phyloP scores from a whole-genome alignment of 1,140 invertebrate genomes.

The Zaprionus taronus region DNA sequence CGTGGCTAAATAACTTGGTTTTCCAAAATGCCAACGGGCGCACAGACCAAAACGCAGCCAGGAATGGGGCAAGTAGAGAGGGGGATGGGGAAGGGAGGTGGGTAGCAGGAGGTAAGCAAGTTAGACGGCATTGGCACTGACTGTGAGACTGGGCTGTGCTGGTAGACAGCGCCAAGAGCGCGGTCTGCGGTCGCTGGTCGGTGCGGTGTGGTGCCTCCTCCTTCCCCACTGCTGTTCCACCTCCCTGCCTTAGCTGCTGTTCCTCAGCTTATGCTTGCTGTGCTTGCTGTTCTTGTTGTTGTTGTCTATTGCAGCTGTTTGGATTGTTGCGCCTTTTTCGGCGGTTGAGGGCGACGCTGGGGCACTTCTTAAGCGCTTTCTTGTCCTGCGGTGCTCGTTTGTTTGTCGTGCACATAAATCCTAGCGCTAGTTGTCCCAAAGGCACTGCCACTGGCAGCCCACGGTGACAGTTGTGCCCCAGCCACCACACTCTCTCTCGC shows the following conservation, averaged over 20 bases:
- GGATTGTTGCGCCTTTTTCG: slow-evolving; percentile 61
- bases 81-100: background rate
- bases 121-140: background rate
- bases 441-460: slow-evolving; percentile 78
- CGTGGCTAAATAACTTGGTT: slow-evolving; percentile 76
- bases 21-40: slow-evolving; percentile 53
- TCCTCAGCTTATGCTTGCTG: background rate
- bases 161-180: slow-evolving; percentile 16
- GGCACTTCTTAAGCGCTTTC: slow-evolving; percentile 81
- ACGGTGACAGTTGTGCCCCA: slow-evolving; percentile 58
- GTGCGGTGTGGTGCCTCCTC: slow-evolving; percentile 36
- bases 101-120: too few relatives aligned
- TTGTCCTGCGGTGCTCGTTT: slow-evolving; percentile 84
- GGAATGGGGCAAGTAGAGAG: background rate
- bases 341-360: slow-evolving; percentile 4
- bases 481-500: background rate
- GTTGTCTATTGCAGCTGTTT: slow-evolving; percentile 78
- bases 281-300: slow-evolving; percentile 29
- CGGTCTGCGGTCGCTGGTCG: slow-evolving; percentile 58
- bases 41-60: background rate
- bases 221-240: background rate
- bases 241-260: background rate
- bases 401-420: slow-evolving; percentile 83
- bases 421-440: slow-evolving; percentile 80
- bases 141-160: background rate